Percentiles rank a stretch among this genome's conserved stretches.
Evolutionary conservation across 2,888 invertebrate genomes (phyloP).

Genomic region (Rhaphigaster nebulosa): DNA sequence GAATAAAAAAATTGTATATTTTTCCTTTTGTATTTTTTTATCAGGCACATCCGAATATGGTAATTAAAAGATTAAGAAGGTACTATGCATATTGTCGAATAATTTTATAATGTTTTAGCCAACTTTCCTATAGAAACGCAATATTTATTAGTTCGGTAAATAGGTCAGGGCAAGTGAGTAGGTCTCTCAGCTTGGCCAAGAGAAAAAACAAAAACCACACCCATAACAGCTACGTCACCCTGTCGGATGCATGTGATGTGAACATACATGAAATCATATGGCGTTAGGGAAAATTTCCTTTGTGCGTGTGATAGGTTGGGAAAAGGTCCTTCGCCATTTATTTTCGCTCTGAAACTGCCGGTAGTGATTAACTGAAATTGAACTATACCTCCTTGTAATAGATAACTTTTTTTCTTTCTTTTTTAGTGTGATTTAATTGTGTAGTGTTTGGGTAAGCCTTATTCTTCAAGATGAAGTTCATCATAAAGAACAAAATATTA

Average conservation of each 20-base stretch:
- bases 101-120: slow-evolving; percentile 13
- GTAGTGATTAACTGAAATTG: neutral
- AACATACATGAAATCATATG: neutral
- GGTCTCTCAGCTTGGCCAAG: neutral
- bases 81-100: neutral
- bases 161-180: slow-evolving; percentile 40
- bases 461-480: too few relatives aligned
- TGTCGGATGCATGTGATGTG: neutral
- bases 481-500: too few relatives aligned
- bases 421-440: neutral
- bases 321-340: too few relatives aligned
- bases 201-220: slow-evolving; percentile 32
- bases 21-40: too few relatives aligned
- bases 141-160: slow-evolving; percentile 38
- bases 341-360: neutral
- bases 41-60: too few relatives aligned
- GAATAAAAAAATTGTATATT: too few relatives aligned
- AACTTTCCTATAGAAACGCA: slow-evolving; percentile 25
- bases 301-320: neutral
- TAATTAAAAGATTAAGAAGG: neutral
- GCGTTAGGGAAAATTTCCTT: neutral
- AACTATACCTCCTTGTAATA: neutral
- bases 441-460: too few relatives aligned
- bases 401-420: neutral
- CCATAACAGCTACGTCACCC: slow-evolving; percentile 7